Conservation (phyloP, 2,113 vertebrate genomes). For the Aspidoscelis tigris region DNA sequence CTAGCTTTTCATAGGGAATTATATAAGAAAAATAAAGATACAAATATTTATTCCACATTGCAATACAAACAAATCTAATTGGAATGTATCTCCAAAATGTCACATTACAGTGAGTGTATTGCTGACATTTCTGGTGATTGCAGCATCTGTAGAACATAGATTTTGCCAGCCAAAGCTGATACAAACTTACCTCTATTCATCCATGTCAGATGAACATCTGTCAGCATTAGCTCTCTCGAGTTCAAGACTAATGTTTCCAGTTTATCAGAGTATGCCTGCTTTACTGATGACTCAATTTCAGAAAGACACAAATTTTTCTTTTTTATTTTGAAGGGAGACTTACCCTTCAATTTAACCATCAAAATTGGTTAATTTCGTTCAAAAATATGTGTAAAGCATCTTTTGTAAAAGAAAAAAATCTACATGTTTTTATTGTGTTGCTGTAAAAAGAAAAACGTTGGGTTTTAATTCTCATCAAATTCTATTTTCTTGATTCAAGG, state of each 20-base stretch:
- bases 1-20: constrained; percentile 6
- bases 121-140: constrained; percentile 24
- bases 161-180: constrained; percentile 42
- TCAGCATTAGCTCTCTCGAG: constrained; percentile 15
- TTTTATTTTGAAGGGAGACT: constrained; percentile 17
- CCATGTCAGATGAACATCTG: constrained; percentile 42
- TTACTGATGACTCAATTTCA: constrained; percentile 45
- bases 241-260: constrained; percentile 19
- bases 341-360: constrained; percentile 26
- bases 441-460: not conserved
- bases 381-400: not conserved
- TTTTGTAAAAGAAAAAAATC: not conserved
- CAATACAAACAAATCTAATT: constrained; percentile 28
- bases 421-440: not conserved
- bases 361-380: constrained; percentile 12
- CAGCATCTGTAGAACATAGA: constrained; percentile 23
- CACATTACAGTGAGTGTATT: constrained; percentile 18
- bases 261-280: constrained; percentile 26
- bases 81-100: constrained; percentile 36
- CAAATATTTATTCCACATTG: constrained; percentile 6
- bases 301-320: not conserved
- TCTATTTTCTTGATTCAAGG: constrained; percentile 1
- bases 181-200: constrained; percentile 11
- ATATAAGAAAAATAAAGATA: constrained; percentile 27
- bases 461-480: constrained; percentile 9